Evolutionary conservation across 2,797 vertebrate genomes (phyloP).

Genomic region (Botia almorhae): DNA sequence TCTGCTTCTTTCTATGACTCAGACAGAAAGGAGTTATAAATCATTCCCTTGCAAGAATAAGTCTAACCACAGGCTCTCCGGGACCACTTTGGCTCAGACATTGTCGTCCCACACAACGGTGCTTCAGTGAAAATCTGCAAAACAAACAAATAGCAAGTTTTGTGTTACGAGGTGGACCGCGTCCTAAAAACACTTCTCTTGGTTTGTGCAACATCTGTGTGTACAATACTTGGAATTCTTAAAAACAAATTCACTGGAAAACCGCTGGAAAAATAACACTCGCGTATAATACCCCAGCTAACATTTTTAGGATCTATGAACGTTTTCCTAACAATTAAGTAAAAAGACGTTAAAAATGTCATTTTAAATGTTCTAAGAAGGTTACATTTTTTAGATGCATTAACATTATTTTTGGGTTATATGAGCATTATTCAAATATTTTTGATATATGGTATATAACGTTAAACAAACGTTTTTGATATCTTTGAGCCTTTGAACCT

Average conservation of each 20-base stretch:
- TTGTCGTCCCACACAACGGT: not conserved
- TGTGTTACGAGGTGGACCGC: not conserved
- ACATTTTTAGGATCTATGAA: not conserved
- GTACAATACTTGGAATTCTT: not conserved
- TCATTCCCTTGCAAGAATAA: slow-evolving; percentile 19
- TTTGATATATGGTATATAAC: no score
- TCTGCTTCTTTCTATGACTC: not conserved
- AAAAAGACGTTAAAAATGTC: no score
- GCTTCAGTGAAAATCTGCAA: not conserved
- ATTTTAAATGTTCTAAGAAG: no score
- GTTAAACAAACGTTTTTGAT: no score
- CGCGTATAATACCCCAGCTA: no score
- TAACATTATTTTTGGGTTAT: no score
- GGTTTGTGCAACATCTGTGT: slow-evolving; percentile 11
- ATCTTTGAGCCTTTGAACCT: no score
- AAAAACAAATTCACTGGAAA: slow-evolving; percentile 2
- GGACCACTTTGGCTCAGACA: slow-evolving; percentile 7
- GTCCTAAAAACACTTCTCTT: not conserved
- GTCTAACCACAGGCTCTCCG: slow-evolving; percentile 20
- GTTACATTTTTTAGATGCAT: no score
- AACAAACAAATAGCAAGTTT: slow-evolving; percentile 17
- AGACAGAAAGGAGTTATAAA: slow-evolving; percentile 15
- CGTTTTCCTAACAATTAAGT: no score
- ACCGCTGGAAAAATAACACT: no score
- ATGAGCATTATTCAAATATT: no score